Percentiles rank a stretch among this genome's conserved stretches.
Evolutionary conservation across 2,797 vertebrate species (phyloP).

Genomic region (Limosa lapponica): DNA sequence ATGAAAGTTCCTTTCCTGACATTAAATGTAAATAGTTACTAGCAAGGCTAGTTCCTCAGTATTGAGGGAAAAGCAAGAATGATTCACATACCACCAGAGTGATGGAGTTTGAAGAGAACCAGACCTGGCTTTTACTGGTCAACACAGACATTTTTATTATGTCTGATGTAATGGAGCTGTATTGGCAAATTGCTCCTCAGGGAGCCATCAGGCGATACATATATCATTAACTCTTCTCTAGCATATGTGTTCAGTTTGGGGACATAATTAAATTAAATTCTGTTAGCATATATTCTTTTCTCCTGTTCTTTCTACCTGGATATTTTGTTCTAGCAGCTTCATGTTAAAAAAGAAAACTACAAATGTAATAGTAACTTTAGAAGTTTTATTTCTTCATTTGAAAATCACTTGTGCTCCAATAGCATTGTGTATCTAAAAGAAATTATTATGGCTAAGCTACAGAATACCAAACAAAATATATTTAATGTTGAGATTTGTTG

Average conservation of each 20-base stretch:
- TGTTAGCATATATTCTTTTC: background rate
- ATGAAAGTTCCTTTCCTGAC: slow-evolving; percentile 55
- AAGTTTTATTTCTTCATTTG: background rate
- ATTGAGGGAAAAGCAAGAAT: slow-evolving; percentile 35
- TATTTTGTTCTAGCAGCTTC: background rate
- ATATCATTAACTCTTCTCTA: slow-evolving; percentile 86
- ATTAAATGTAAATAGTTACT: slow-evolving; percentile 69
- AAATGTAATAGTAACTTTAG: background rate
- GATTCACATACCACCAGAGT: slow-evolving; percentile 76
- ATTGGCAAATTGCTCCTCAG: slow-evolving; percentile 87
- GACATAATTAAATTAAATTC: slow-evolving; percentile 51
- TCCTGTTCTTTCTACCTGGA: background rate
- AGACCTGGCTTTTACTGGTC: slow-evolving; percentile 80
- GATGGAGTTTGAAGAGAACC: slow-evolving; percentile 84
- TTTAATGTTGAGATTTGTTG: background rate
- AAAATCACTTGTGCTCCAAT: background rate
- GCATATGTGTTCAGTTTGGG: slow-evolving; percentile 63
- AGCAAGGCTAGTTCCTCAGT: too few species aligned
- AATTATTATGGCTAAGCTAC: background rate
- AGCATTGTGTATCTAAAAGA: background rate
- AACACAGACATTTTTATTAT: slow-evolving; percentile 87
- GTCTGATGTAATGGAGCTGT: slow-evolving; percentile 89
- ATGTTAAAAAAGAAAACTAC: background rate
- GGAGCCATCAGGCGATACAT: slow-evolving; percentile 86
- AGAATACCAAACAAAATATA: background rate